Conservation (phyloP, 2,888 invertebrate species). For the Caenorhabditis doughertyi region DNA sequence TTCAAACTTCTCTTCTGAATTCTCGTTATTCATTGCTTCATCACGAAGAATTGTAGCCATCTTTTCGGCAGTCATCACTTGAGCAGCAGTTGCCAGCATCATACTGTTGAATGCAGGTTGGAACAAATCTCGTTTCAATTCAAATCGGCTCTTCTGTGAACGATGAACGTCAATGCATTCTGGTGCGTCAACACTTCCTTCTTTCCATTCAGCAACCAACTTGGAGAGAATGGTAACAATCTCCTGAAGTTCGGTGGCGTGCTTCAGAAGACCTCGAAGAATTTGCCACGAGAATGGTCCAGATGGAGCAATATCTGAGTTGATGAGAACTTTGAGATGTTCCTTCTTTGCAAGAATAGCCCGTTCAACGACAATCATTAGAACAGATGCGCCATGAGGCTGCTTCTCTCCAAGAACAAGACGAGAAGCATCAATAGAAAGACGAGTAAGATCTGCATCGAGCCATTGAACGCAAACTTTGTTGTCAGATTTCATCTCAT, state of each 20-base stretch:
- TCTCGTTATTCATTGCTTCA: conserved; percentile 42
- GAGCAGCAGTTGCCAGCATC: conserved; percentile 24
- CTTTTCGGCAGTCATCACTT: conserved; percentile 60
- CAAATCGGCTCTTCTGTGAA: conserved; percentile 46
- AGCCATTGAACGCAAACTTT: conserved; percentile 66
- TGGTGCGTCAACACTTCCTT: conserved; percentile 26
- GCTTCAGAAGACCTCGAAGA: conserved; percentile 53
- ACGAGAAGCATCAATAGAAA: conserved; percentile 64
- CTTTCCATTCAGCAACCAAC: conserved; percentile 58
- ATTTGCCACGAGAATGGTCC: conserved; percentile 60
- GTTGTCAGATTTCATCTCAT: conserved; percentile 40
- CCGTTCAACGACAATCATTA: conserved; percentile 48
- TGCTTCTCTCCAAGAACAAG: conserved; percentile 31
- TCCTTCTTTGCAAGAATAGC: conserved; percentile 39
- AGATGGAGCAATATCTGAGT: conserved; percentile 52
- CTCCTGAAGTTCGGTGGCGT: conserved; percentile 36
- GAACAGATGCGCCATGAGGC: conserved; percentile 38
- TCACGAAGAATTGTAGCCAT: conserved; percentile 65
- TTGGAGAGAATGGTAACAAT: conserved; percentile 43
- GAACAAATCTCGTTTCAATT: conserved; percentile 44
- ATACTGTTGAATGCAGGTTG: conserved; percentile 52
- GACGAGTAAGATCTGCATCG: conserved; percentile 60
- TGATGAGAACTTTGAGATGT: conserved; percentile 54
- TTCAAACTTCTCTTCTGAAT: conserved; percentile 65
- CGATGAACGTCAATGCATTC: conserved; percentile 44